Percentiles rank a stretch among this genome's conserved stretches.
Evolutionary conservation across 2,797 vertebrate genomes (phyloP).

Genomic region (Microctenopoma stevenorrisi): DNA sequence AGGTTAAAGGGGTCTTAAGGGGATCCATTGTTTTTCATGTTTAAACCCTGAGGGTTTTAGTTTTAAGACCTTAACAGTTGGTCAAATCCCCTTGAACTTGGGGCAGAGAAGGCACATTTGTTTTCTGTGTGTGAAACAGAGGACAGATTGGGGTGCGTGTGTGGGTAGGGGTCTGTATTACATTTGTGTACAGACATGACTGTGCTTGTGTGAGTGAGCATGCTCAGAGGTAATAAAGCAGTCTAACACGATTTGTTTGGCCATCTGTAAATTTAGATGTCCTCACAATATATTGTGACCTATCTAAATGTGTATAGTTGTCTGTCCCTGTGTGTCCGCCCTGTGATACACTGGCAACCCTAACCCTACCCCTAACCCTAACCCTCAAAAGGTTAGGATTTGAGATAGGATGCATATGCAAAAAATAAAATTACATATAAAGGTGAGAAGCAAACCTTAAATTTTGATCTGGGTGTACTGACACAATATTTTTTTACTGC

Average conservation of each 20-base stretch:
- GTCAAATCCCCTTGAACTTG: neutral
- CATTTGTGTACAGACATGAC: neutral
- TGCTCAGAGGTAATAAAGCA: constrained; percentile 35
- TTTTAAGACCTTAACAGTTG: constrained; percentile 28
- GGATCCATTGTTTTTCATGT: neutral
- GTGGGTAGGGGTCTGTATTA: neutral
- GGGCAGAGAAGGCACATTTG: neutral
- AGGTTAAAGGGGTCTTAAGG: neutral
- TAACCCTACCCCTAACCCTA: no score
- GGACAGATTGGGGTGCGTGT: neutral
- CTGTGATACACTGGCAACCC: no score
- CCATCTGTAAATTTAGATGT: constrained; percentile 41
- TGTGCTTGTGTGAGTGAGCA: neutral
- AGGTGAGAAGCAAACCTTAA: no score
- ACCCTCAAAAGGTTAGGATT: no score
- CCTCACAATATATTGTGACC: neutral
- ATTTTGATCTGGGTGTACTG: neutral
- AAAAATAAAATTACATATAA: neutral
- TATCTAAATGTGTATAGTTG: neutral
- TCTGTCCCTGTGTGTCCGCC: no score
- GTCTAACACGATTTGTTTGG: constrained; percentile 13
- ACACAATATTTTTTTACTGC: no score
- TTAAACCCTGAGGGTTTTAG: neutral
- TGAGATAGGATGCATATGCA: no score
- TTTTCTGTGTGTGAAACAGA: neutral